Conservation (phyloP, 2,888 invertebrate species). For the Caradrina kadenii region DNA sequence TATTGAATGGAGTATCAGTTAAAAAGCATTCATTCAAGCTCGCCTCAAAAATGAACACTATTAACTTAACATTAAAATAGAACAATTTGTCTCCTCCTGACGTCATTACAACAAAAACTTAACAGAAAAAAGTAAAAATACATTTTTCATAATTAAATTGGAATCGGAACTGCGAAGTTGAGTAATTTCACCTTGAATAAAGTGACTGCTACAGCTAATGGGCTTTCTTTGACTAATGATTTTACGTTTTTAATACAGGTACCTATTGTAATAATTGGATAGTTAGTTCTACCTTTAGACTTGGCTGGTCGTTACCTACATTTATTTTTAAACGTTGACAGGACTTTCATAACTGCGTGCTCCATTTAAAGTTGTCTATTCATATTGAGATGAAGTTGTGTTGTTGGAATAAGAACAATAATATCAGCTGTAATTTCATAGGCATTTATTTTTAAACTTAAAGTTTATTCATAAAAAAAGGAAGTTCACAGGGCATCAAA, state of each 20-base stretch:
- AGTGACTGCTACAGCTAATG: conserved; percentile 71
- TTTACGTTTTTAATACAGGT: conserved; percentile 66
- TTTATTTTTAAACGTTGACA: not conserved
- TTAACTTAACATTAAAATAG: conserved; percentile 21
- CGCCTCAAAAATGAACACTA: conserved; percentile 13
- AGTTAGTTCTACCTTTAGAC: conserved; percentile 52
- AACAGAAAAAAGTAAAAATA: conserved; percentile 50
- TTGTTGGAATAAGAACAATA: too few species aligned
- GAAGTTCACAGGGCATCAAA: too few species aligned
- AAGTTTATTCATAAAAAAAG: too few species aligned
- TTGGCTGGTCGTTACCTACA: conserved; percentile 31
- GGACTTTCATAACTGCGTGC: not conserved
- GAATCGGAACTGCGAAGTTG: conserved; percentile 67
- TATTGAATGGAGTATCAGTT: too few species aligned
- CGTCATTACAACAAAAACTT: conserved; percentile 43
- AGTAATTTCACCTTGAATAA: conserved; percentile 73
- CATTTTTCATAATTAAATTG: conserved; percentile 76
- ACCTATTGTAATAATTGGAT: conserved; percentile 35
- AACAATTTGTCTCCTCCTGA: conserved; percentile 42
- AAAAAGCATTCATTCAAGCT: not conserved
- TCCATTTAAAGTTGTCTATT: too few species aligned
- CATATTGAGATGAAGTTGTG: too few species aligned
- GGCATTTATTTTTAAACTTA: too few species aligned
- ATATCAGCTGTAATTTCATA: too few species aligned
- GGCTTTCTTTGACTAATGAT: conserved; percentile 77